Evolutionary conservation across 1,140 invertebrate species (phyloP), one percentile per base, ranked within the genome.

Genomic region (Drosophila triauraria): DNA sequence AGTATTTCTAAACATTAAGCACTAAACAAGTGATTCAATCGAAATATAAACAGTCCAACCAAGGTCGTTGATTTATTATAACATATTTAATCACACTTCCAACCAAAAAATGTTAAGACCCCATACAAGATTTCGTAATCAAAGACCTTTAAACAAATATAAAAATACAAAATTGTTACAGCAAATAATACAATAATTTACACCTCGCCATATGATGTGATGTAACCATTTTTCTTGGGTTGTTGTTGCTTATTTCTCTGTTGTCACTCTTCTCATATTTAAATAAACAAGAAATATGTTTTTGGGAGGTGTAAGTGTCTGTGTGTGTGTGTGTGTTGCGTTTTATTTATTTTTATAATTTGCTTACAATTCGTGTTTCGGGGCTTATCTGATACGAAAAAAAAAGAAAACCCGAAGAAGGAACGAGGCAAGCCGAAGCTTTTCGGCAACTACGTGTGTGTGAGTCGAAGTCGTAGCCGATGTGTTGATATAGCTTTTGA

Each of bases 151-250:
- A 57, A 67, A 40, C 58, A 68, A 84, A 84, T 58, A 71, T 79
- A 57, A 75, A 75, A 59, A 81, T 69, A 53, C 67, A 48, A 46
- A 81, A 81, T 81, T 81, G 58, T 84, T 84, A 84, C 76, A 75
- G 78, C 70, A 82, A 83, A 82, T 83, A 79, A 80, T 64, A 46
- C 76, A 61, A 84, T 61, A 84, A 80, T 85, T 84, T 85, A 85
- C 81, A 84, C 81, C 77, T 65, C 17, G 17, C 12, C 38, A 40
- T 44, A 38, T 82, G 63, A 74, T 82, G 63, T 82, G 69, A 74
- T 82, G 69, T 65, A 82, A 83, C 58, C 58, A 64, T 83, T 38
- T 74, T 83, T 71, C 57, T 78, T 78, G 25, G 56, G 56, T 50
- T 65, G 59, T 32, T 65, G 43, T 59, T 56, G 27, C 35, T 46